phyloP scores from a whole-genome alignment of 2,888 invertebrate species.

The Idaea straminata region DNA sequence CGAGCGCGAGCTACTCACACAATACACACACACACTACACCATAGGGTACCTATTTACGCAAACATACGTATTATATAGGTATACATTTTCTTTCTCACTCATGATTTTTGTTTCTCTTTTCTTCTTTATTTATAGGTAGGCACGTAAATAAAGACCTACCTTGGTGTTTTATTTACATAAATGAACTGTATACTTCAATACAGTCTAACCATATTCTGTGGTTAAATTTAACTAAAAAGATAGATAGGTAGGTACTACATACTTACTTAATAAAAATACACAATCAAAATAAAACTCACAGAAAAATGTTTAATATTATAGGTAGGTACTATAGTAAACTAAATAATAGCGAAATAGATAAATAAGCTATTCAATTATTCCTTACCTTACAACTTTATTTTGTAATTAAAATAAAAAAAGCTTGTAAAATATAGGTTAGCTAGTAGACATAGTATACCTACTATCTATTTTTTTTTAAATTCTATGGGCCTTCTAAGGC shows the following conservation, averaged over 20 bases:
- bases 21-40: constrained; percentile 56
- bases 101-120: constrained; percentile 57
- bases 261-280: no score
- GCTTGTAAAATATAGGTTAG: no score
- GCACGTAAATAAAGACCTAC: neutral
- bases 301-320: no score
- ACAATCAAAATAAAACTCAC: no score
- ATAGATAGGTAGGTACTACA: neutral
- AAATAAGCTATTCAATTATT: constrained; percentile 15
- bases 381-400: no score
- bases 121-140: constrained; percentile 21
- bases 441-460: no score
- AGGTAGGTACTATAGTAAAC: constrained; percentile 37
- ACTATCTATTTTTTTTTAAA: no score
- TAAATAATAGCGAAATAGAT: neutral
- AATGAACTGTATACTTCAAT: neutral
- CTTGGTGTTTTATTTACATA: neutral
- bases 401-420: no score
- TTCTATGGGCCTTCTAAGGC: no score
- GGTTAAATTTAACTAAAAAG: neutral
- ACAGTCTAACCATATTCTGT: neutral
- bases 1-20: constrained; percentile 36
- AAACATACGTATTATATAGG: constrained; percentile 5
- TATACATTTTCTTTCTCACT: constrained; percentile 60
- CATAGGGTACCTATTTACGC: neutral